Evolutionary conservation across 1,140 invertebrate genomes (phyloP).

Genomic region (Platyura marginata): DNA sequence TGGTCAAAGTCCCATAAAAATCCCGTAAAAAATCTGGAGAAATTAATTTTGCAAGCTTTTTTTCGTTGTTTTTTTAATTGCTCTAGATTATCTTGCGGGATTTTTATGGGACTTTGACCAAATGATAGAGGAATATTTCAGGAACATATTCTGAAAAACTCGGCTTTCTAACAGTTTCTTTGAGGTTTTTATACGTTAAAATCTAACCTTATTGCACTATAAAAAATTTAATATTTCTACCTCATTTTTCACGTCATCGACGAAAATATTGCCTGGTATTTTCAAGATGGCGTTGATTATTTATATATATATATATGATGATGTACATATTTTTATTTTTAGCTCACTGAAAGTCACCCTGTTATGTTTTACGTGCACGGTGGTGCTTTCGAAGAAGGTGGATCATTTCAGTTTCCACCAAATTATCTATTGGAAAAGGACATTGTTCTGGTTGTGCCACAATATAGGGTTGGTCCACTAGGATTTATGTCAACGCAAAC

Average conservation of each 20-base stretch:
- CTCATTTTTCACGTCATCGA: no score
- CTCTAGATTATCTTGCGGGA: no score
- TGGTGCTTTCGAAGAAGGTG: conserved; percentile 21
- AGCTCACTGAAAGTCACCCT: conserved; percentile 8
- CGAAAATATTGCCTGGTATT: conserved; percentile 5
- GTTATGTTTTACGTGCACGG: conserved; percentile 23
- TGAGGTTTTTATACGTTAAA: no score
- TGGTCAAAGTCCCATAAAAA: no score
- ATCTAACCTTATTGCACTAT: no score
- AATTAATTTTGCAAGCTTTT: conserved; percentile 22
- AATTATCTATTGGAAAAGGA: conserved; percentile 56
- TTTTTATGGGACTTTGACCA: no score
- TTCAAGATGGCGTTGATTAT: not conserved
- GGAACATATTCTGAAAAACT: no score
- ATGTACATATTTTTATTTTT: not conserved
- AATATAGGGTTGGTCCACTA: conserved; percentile 50
- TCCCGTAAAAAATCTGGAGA: no score
- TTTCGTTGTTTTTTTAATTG: conserved; percentile 17
- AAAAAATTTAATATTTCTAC: no score
- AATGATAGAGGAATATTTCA: no score
- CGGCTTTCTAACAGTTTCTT: no score
- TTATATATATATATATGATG: not conserved
- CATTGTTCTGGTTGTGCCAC: conserved; percentile 55
- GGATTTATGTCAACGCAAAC: conserved; percentile 33
- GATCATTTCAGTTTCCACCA: conserved; percentile 41